phyloP scores from a whole-genome alignment of 1,140 invertebrate species.

The Grapholita molesta region DNA sequence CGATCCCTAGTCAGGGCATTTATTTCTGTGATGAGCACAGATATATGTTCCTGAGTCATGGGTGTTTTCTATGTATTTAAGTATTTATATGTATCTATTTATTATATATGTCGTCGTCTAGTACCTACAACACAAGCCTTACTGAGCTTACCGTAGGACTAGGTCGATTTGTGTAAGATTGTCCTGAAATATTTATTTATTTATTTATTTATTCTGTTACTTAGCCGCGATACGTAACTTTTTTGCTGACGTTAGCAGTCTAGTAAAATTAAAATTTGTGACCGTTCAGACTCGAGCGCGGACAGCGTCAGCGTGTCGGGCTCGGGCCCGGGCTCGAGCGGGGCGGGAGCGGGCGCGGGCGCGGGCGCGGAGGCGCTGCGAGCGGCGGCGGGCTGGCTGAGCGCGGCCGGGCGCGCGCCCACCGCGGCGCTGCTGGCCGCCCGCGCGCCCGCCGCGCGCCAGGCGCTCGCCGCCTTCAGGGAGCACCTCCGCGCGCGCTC shows the following conservation, averaged over 20 bases:
- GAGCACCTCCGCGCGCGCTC: slow-evolving; percentile 88
- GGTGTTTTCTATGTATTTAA: no score
- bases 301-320: slow-evolving; percentile 63
- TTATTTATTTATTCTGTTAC: no score
- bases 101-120: no score
- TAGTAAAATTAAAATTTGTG: not conserved
- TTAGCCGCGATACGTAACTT: no score
- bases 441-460: slow-evolving; percentile 86
- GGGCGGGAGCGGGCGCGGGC: slow-evolving; percentile 82
- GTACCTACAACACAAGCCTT: no score
- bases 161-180: no score
- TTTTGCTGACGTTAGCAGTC: not conserved
- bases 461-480: slow-evolving; percentile 87
- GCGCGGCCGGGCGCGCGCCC: slow-evolving; percentile 87
- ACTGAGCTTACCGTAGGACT: no score
- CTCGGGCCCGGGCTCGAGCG: slow-evolving; percentile 76
- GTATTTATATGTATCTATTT: no score
- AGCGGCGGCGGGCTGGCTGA: slow-evolving; percentile 91
- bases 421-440: slow-evolving; percentile 90
- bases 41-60: no score
- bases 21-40: no score
- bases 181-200: no score
- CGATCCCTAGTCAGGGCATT: no score
- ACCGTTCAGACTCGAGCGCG: slow-evolving; percentile 66
- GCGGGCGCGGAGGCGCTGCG: slow-evolving; percentile 85